A percentile compares a stretch with the other conserved stretches of the same genome.
Evolutionary conservation across 2,797 vertebrate genomes (phyloP).

Genomic region (Ibycter americanus): DNA sequence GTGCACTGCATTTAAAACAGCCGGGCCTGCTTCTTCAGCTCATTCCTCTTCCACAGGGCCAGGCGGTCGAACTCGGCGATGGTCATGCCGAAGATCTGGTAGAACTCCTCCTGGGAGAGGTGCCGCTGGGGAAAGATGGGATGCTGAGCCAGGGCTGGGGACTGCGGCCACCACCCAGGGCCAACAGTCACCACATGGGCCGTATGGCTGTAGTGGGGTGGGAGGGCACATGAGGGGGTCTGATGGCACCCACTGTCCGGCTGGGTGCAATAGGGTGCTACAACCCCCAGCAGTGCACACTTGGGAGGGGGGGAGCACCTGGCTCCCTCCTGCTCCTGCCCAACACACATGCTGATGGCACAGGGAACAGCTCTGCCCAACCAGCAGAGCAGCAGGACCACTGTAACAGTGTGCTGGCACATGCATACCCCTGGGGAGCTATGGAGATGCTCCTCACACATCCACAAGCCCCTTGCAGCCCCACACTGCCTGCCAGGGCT

Average conservation of each 20-base stretch:
- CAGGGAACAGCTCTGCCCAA: neutral
- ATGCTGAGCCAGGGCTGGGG: neutral
- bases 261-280: neutral
- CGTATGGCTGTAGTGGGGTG: fast-evolving
- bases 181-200: fast-evolving
- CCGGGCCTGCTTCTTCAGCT: constrained; percentile 97
- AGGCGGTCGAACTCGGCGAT: constrained; percentile 96
- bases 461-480: fast-evolving
- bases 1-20: constrained; percentile 85
- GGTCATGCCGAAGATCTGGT: constrained; percentile 96
- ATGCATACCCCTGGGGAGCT: neutral
- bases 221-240: fast-evolving
- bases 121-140: constrained; percentile 82
- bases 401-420: neutral
- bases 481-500: fast-evolving
- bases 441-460: fast-evolving
- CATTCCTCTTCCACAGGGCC: constrained; percentile 98
- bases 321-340: neutral
- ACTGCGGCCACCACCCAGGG: fast-evolving
- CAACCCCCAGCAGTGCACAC: neutral
- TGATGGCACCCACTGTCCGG: neutral
- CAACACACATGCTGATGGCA: neutral
- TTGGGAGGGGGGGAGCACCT: fast-evolving
- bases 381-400: neutral
- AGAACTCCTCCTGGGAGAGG: constrained; percentile 95